These are phyloP conservation scores for Sinotaia quadrata DNA, from an alignment of 2,888 invertebrate genomes.

Conservation along the genomic window DNA sequence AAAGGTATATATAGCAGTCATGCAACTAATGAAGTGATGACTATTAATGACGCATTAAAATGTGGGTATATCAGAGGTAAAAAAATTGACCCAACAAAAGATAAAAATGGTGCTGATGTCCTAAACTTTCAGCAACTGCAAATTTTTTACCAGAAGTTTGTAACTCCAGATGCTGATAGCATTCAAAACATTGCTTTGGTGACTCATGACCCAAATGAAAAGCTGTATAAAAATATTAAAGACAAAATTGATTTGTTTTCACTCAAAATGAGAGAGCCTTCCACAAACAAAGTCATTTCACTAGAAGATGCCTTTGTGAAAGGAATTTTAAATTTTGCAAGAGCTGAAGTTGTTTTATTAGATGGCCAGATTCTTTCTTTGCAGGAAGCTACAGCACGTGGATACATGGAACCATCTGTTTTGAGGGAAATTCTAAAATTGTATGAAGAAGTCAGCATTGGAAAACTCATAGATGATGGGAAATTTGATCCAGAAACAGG, in stretches of 20 bases:
- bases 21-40: constrained; percentile 60
- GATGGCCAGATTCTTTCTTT: constrained; percentile 54
- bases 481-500: constrained; percentile 73
- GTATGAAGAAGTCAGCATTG: constrained; percentile 59
- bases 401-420: constrained; percentile 56
- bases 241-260: constrained; percentile 54
- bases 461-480: constrained; percentile 64
- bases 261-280: constrained; percentile 39
- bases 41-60: constrained; percentile 60
- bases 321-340: constrained; percentile 62
- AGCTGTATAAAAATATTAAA: constrained; percentile 54
- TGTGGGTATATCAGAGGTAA: constrained; percentile 58
- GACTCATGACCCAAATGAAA: constrained; percentile 46
- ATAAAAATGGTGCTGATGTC: constrained; percentile 47
- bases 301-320: constrained; percentile 63
- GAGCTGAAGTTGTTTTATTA: constrained; percentile 50
- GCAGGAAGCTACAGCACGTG: constrained; percentile 60
- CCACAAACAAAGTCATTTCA: constrained; percentile 55
- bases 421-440: constrained; percentile 58
- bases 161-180: constrained; percentile 48
- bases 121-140: constrained; percentile 61
- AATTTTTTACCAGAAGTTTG: constrained; percentile 57
- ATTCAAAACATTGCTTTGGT: constrained; percentile 43
- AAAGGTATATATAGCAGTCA: constrained; percentile 63
- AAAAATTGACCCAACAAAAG: constrained; percentile 46